A percentile compares a stretch with the other conserved stretches of the same genome.
phyloP scores from a whole-genome alignment of 2,888 invertebrate species.

The Melitaea athalia region DNA sequence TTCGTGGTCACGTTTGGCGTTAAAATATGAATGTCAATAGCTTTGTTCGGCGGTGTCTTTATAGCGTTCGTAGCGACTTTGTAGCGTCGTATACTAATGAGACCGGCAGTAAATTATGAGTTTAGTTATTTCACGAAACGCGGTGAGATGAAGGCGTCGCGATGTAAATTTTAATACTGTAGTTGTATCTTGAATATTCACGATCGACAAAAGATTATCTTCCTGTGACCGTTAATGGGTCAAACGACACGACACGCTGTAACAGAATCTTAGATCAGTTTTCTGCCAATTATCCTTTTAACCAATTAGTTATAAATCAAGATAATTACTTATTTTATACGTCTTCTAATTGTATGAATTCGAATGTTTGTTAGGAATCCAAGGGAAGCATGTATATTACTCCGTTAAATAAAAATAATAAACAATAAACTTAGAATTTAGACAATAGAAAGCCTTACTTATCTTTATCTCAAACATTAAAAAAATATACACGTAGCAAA shows the following conservation, averaged over 20 bases:
- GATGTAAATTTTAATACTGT: slow-evolving; percentile 67
- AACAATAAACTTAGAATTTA: too few species aligned
- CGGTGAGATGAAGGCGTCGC: slow-evolving; percentile 74
- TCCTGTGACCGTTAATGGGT: slow-evolving; percentile 3
- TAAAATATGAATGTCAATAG: slow-evolving; percentile 75
- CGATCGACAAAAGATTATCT: slow-evolving; percentile 29
- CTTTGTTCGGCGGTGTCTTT: slow-evolving; percentile 67
- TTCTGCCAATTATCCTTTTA: neutral
- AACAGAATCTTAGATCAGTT: too few species aligned
- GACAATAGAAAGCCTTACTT: too few species aligned
- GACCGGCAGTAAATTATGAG: slow-evolving; percentile 67
- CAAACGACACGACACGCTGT: neutral
- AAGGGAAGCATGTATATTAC: too few species aligned
- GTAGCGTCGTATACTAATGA: slow-evolving; percentile 72
- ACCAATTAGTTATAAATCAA: neutral
- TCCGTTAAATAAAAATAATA: too few species aligned
- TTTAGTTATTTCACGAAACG: slow-evolving; percentile 63
- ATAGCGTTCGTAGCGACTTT: slow-evolving; percentile 55
- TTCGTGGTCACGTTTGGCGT: slow-evolving; percentile 70
- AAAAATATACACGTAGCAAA: too few species aligned
- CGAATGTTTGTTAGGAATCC: too few species aligned
- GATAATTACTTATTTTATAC: too few species aligned
- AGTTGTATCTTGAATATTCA: slow-evolving; percentile 38
- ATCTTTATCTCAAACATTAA: too few species aligned
- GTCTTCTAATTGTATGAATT: too few species aligned